Percentiles rank a stretch among this genome's conserved stretches.
These are phyloP conservation scores for Uria aalge DNA, from an alignment of 2,113 vertebrate genomes.

Conservation along the genomic window DNA sequence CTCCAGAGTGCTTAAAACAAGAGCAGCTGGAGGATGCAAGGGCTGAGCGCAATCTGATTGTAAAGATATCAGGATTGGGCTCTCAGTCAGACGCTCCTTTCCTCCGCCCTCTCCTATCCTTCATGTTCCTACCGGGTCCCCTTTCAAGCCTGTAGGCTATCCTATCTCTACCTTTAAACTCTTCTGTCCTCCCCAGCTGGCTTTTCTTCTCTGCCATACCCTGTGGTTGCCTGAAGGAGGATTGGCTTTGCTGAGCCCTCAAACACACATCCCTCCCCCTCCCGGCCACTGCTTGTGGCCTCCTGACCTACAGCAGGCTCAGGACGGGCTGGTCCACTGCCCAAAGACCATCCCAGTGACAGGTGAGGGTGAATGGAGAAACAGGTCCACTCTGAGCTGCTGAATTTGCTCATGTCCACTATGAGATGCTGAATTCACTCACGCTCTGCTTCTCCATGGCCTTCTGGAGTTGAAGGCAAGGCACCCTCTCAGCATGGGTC, in stretches of 20 bases:
- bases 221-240: neutral
- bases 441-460: neutral
- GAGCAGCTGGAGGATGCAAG: neutral
- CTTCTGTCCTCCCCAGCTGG: neutral
- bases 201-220: neutral
- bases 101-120: fast-evolving
- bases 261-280: neutral
- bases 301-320: neutral
- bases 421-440: neutral
- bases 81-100: neutral
- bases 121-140: fast-evolving
- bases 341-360: neutral
- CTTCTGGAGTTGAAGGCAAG: neutral
- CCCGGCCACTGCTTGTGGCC: fast-evolving
- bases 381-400: neutral
- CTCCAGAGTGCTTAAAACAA: neutral
- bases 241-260: neutral
- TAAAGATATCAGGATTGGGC: neutral
- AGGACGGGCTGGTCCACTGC: neutral
- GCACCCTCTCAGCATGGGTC: neutral
- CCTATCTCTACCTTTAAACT: neutral
- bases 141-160: neutral
- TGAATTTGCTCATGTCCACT: neutral
- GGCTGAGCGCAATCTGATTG: fast-evolving
- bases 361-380: neutral